Evolutionary conservation across 2,888 invertebrate genomes (phyloP).

Genomic region (Odontocerum albicorne): DNA sequence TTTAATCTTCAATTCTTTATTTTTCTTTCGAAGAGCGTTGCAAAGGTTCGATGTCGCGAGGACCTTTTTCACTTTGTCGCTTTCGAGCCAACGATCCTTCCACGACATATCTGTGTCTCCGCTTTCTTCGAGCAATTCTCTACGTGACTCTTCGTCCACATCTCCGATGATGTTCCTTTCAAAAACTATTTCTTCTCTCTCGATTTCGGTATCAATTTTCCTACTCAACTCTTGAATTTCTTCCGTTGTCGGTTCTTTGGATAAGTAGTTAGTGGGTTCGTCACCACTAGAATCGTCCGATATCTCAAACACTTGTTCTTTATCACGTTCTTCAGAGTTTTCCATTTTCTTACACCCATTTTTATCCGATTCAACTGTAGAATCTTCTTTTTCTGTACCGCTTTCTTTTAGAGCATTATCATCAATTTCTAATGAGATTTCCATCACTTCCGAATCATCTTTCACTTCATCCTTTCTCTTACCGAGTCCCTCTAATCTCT

Average conservation of each 20-base stretch:
- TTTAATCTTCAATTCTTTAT: slow-evolving; percentile 52
- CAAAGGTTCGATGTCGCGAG: slow-evolving; percentile 57
- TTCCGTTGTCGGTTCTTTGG: slow-evolving; percentile 51
- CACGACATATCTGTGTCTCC: slow-evolving; percentile 49
- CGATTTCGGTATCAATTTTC: slow-evolving; percentile 50
- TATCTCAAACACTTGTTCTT: slow-evolving; percentile 43
- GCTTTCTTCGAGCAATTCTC: slow-evolving; percentile 22
- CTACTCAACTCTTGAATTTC: slow-evolving; percentile 55
- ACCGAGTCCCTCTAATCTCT: no score
- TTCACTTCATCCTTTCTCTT: no score
- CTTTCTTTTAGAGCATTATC: slow-evolving; percentile 1
- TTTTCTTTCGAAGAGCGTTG: slow-evolving; percentile 63
- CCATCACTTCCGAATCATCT: no score
- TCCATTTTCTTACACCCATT: background rate
- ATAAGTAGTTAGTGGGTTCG: slow-evolving; percentile 49
- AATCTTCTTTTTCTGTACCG: background rate
- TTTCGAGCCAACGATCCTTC: slow-evolving; percentile 62
- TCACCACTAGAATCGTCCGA: slow-evolving; percentile 42
- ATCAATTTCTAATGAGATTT: background rate
- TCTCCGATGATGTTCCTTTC: slow-evolving; percentile 41
- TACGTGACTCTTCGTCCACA: slow-evolving; percentile 12
- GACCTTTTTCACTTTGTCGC: slow-evolving; percentile 61
- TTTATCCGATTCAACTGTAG: slow-evolving; percentile 27
- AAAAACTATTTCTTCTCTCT: slow-evolving; percentile 45
- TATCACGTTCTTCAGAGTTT: slow-evolving; percentile 6